Conservation (phyloP, 2,797 vertebrate genomes). For the Hapalemur alaotrensis region DNA sequence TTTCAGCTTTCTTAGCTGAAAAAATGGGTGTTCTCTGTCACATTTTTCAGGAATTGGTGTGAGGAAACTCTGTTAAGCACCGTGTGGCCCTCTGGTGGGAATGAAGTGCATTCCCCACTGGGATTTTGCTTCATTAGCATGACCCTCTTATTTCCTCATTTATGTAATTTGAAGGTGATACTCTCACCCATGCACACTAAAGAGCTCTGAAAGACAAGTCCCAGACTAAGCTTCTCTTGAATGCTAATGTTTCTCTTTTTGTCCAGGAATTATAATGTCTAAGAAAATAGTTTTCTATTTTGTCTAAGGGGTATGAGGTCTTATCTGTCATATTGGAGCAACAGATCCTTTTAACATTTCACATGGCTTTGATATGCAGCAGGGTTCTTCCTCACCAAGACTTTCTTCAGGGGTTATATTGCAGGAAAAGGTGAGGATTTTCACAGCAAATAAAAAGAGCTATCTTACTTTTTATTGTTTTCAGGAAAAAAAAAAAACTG, state of each 20-base stretch:
- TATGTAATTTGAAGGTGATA: background rate
- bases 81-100: background rate
- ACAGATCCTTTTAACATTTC: constrained; percentile 91
- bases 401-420: constrained; percentile 89
- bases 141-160: constrained; percentile 42
- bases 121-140: background rate
- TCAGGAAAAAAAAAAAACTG: constrained; percentile 71
- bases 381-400: constrained; percentile 86
- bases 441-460: constrained; percentile 87
- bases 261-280: constrained; percentile 84
- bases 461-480: constrained; percentile 83
- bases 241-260: constrained; percentile 88
- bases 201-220: background rate
- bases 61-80: background rate
- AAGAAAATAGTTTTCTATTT: constrained; percentile 84
- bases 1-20: background rate
- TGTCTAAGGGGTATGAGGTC: constrained; percentile 86
- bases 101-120: background rate
- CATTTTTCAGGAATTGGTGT: background rate
- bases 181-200: background rate
- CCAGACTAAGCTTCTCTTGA: constrained; percentile 9
- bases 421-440: constrained; percentile 89
- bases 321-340: constrained; percentile 92
- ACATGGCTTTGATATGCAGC: constrained; percentile 94
- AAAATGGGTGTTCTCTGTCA: background rate